Conservation (phyloP, 2,113 vertebrate genomes). For the Spea multiplicata region DNA sequence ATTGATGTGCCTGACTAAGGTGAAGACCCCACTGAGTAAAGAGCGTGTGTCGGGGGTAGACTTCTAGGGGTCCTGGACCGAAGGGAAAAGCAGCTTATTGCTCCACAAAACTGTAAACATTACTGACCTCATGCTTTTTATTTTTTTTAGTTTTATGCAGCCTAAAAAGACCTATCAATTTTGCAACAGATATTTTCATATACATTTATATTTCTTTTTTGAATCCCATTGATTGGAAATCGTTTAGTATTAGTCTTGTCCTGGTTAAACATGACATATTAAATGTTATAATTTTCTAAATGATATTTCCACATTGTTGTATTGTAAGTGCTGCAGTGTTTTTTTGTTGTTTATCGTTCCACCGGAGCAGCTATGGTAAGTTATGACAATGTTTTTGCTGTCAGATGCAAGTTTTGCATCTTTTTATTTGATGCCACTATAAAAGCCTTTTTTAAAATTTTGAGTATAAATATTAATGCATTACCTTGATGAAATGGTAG, state of each 20-base stretch:
- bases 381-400: neutral
- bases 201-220: neutral
- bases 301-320: neutral
- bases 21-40: neutral
- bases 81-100: neutral
- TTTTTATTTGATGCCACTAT: constrained; percentile 22
- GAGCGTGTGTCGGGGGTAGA: neutral
- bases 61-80: neutral
- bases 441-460: neutral
- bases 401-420: neutral
- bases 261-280: neutral
- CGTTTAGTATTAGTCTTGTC: neutral
- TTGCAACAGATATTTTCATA: neutral
- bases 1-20: constrained; percentile 94
- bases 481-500: neutral
- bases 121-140: constrained; percentile 57
- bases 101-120: constrained; percentile 3
- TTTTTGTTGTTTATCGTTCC: neutral
- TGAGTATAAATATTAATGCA: neutral
- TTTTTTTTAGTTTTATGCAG: constrained; percentile 38
- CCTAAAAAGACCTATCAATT: neutral
- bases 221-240: neutral
- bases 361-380: constrained; percentile 4
- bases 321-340: neutral
- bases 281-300: neutral